phyloP scores from a whole-genome alignment of 2,888 invertebrate genomes.

The Colostygia pectinataria region DNA sequence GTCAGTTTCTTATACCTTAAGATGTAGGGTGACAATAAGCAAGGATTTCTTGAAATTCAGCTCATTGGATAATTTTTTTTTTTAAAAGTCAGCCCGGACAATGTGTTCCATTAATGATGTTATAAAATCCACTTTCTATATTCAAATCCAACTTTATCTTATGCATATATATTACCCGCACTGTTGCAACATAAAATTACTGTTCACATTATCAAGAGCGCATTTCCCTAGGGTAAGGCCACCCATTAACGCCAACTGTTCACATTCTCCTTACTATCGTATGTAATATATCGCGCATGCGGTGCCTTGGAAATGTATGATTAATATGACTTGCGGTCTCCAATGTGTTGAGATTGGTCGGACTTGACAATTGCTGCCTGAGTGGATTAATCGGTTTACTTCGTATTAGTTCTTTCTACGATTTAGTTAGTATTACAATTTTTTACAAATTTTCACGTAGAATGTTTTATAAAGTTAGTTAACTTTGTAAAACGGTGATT shows the following conservation, averaged over 20 bases:
- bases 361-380: slow-evolving; percentile 40
- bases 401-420: no score
- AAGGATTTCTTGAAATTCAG: no score
- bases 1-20: no score
- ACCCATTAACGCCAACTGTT: slow-evolving; percentile 80
- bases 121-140: slow-evolving; percentile 1
- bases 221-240: slow-evolving; percentile 74
- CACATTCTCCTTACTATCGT: slow-evolving; percentile 55
- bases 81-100: no score
- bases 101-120: no score
- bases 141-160: slow-evolving; percentile 48
- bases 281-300: slow-evolving; percentile 60
- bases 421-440: no score
- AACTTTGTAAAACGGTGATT: no score
- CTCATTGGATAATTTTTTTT: no score
- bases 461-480: no score
- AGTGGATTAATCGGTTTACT: slow-evolving; percentile 14
- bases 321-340: slow-evolving; percentile 54
- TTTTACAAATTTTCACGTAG: no score
- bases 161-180: slow-evolving; percentile 48
- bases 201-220: slow-evolving; percentile 70
- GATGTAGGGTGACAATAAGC: no score
- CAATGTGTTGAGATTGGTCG: slow-evolving; percentile 53
- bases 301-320: slow-evolving; percentile 54
- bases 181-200: slow-evolving; percentile 76